phyloP scores from a whole-genome alignment of 2,888 invertebrate species.

The Drosophila borealis region DNA sequence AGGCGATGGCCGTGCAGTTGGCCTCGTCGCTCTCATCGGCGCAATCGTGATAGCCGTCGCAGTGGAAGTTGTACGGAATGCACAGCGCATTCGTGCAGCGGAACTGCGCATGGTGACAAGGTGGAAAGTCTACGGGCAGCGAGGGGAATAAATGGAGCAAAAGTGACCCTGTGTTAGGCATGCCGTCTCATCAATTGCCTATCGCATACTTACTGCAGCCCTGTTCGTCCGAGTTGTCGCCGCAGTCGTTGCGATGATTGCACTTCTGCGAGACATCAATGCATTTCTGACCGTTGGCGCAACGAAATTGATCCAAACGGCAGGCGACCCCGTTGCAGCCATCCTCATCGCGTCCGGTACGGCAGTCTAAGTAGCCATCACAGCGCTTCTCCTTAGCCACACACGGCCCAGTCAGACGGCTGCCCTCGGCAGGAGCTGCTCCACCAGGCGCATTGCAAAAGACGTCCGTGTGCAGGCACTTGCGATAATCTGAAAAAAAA shows the following conservation, averaged over 20 bases:
- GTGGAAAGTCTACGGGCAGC: constrained; percentile 91
- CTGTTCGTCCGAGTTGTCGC: constrained; percentile 95
- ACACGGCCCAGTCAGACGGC: constrained; percentile 90
- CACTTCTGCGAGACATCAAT: constrained; percentile 92
- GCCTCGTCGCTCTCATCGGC: constrained; percentile 95
- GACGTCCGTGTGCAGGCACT: constrained; percentile 94
- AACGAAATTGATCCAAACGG: constrained; percentile 93
- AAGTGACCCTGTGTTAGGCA: constrained; percentile 5
- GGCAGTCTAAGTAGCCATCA: constrained; percentile 95
- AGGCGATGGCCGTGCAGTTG: constrained; percentile 94
- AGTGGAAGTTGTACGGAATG: constrained; percentile 94
- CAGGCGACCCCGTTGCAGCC: constrained; percentile 90
- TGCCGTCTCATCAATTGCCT: not conserved
- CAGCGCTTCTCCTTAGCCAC: constrained; percentile 95
- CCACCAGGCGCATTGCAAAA: constrained; percentile 91
- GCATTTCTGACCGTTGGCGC: constrained; percentile 92
- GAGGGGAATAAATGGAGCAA: not conserved
- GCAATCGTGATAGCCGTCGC: constrained; percentile 94
- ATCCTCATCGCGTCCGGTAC: constrained; percentile 92
- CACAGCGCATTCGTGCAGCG: constrained; percentile 96
- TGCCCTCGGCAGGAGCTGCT: constrained; percentile 85
- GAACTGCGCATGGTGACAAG: constrained; percentile 95
- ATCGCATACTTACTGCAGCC: constrained; percentile 91
- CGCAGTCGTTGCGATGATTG: constrained; percentile 96
- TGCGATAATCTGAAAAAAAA: constrained; percentile 91